Conservation (phyloP, 2,113 vertebrate genomes). For the Rhagologus leucostigma region DNA sequence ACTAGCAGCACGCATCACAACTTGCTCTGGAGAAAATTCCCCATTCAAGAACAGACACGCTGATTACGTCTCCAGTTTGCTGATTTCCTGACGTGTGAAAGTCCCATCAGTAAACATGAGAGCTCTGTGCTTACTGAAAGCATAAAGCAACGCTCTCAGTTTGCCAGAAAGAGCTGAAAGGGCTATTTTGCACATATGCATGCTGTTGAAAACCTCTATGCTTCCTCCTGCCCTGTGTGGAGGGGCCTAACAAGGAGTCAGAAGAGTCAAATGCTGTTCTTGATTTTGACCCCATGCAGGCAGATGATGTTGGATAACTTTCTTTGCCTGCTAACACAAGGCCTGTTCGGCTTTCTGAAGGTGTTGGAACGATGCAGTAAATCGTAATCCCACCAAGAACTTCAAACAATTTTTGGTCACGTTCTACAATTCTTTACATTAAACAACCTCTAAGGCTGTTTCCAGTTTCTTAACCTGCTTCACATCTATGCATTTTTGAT, state of each 20-base stretch:
- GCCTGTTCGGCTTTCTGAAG: not conserved
- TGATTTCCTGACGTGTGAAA: constrained; percentile 26
- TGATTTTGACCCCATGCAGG: not conserved
- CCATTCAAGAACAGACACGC: constrained; percentile 46
- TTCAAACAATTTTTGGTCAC: not conserved
- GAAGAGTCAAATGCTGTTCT: not conserved
- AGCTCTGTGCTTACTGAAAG: not conserved
- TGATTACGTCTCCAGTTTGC: not conserved
- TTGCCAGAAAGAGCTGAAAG: not conserved
- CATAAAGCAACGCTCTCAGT: not conserved
- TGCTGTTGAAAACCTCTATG: not conserved
- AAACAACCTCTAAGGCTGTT: not conserved
- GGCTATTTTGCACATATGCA: not conserved
- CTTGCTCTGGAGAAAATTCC: constrained; percentile 54
- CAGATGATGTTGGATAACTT: not conserved
- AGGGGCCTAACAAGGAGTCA: not conserved
- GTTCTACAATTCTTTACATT: not conserved
- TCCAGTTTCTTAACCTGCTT: not conserved
- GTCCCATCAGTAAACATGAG: not conserved
- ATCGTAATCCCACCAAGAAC: not conserved
- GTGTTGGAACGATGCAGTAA: not conserved
- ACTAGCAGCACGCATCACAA: not conserved
- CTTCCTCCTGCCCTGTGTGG: not conserved
- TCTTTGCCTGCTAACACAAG: not conserved
- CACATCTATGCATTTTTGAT: not conserved